phyloP scores from a whole-genome alignment of 1,140 invertebrate genomes.

The Pollicipes pollicipes region DNA sequence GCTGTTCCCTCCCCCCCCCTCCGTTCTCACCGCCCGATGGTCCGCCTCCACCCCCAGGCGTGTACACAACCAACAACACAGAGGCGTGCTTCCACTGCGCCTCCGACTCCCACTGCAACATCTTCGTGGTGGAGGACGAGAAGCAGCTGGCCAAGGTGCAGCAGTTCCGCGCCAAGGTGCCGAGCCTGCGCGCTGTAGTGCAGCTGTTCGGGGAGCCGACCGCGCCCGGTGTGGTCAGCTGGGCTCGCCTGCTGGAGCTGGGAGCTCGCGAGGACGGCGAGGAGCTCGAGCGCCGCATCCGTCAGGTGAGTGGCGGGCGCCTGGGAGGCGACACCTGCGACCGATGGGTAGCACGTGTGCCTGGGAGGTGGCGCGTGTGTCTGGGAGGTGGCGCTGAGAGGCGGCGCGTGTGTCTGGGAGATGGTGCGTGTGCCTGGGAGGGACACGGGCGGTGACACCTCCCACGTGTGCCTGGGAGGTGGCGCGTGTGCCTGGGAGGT shows the following conservation, averaged over 20 bases:
- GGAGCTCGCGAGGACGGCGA: constrained; percentile 17
- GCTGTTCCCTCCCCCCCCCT: constrained; percentile 26
- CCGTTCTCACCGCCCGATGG: too few relatives aligned
- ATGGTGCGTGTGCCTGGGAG: too few relatives aligned
- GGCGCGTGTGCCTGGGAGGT: too few relatives aligned
- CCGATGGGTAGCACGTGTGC: too few relatives aligned
- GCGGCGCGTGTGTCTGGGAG: too few relatives aligned
- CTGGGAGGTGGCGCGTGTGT: too few relatives aligned
- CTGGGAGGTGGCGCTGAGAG: too few relatives aligned
- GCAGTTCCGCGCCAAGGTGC: constrained; percentile 8
- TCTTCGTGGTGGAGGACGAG: constrained; percentile 29
- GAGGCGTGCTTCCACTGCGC: constrained; percentile 21
- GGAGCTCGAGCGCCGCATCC: constrained; percentile 16
- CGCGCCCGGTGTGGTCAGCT: constrained; percentile 17
- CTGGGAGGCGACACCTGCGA: too few relatives aligned
- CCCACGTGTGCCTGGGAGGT: too few relatives aligned
- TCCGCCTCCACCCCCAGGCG: too few relatives aligned
- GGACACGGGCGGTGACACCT: too few relatives aligned
- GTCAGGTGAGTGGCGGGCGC: not conserved
- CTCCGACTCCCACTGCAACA: constrained; percentile 24
- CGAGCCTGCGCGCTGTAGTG: constrained; percentile 19
- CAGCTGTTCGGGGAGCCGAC: constrained; percentile 17
- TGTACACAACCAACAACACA: constrained; percentile 23
- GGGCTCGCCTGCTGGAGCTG: constrained; percentile 21
- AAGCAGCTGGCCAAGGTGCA: constrained; percentile 19